Evolutionary conservation across 1,140 invertebrate genomes (phyloP), one percentile per base, ranked within the genome.

Genomic region (Drosophila nigrodunni): DNA sequence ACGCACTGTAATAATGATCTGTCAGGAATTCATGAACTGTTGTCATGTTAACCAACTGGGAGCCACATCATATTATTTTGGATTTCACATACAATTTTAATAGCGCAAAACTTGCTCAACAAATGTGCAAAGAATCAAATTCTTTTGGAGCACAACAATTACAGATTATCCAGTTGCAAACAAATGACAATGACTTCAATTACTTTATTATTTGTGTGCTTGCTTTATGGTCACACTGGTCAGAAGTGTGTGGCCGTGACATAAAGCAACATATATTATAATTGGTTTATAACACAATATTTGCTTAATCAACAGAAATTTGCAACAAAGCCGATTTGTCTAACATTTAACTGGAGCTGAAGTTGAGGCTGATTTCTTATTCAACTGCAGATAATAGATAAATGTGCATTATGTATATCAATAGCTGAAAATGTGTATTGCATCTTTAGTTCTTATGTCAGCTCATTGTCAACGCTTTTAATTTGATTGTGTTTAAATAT

Each of bases 401-500:
- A 13, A 41, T 52, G 37, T 52, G 44, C 15, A 41, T 34, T n/a
- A 54, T 25, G 15, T 18, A 54, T 35, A 55, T 44, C 25, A 44
- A 54, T 49, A 34, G 25, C 39, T 25, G 18, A 9, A 8, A 1
- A 18, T 25, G 10, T 49, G 13, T 39, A 39, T 55, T 35, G 9
- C 2, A 41, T 41, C 10, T 11, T 2, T 41, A 41, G 39, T 52
- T 50, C 54, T 21, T 69, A 60, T 44, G 55, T 55, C 52, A 55
- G 60, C 21, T 34, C 43, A 55, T 37, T 50, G 34, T 50, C 60
- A 71, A 58, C 74, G 46, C 57, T 59, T 60, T 71, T 81, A 67
- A 69, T 64, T 88, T 44, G 54, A 72, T 69, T 75, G 41, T 66
- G 64, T 18, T 21, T 70, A 72, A 83, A 87, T 88, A 87, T 80